Evolutionary conservation across 2,797 vertebrate genomes (phyloP).

Genomic region (Sebastes trivittatus): DNA sequence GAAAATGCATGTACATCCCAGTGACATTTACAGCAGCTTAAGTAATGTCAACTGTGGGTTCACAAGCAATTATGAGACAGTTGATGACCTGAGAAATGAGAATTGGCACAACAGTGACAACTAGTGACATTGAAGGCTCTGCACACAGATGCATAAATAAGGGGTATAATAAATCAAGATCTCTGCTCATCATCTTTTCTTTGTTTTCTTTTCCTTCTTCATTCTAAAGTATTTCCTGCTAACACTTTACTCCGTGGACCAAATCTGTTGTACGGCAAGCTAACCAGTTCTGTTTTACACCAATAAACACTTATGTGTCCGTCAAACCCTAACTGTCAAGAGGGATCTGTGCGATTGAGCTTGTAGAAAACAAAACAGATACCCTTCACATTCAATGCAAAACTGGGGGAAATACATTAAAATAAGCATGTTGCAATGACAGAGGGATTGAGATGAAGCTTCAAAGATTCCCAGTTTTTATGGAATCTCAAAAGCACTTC

Average conservation of each 20-base stretch:
- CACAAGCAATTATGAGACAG: conserved; percentile 4
- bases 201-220: not conserved
- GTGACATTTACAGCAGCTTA: conserved; percentile 13
- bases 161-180: not conserved
- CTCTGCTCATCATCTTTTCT: not conserved
- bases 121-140: conserved; percentile 9
- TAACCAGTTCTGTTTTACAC: not conserved
- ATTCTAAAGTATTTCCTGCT: not conserved
- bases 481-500: not conserved
- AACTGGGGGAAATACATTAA: not conserved
- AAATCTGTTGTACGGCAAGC: not conserved
- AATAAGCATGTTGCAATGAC: not conserved
- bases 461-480: not conserved
- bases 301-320: not conserved
- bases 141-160: conserved; percentile 10
- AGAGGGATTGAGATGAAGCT: not conserved
- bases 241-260: not conserved
- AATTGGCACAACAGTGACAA: conserved; percentile 33
- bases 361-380: not conserved
- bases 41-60: conserved; percentile 9
- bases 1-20: not conserved
- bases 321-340: not conserved
- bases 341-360: not conserved
- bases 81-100: conserved; percentile 33
- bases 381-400: not conserved